Evolutionary conservation across 2,888 invertebrate genomes (phyloP).

Genomic region (Argyresthia goedartella): DNA sequence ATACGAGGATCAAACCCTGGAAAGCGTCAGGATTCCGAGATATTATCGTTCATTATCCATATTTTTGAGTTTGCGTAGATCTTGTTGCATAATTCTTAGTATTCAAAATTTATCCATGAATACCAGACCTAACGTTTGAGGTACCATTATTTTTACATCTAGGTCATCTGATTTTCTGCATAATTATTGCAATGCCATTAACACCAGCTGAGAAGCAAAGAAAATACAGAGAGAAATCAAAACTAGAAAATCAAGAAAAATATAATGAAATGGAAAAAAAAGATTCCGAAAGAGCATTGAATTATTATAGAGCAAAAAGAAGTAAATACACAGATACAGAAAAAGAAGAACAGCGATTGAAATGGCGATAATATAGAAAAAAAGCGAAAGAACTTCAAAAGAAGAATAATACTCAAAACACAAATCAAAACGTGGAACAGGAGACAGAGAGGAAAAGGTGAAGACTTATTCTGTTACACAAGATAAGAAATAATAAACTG

Average conservation of each 20-base stretch:
- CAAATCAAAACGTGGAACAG: conserved; percentile 5
- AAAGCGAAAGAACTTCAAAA: conserved; percentile 6
- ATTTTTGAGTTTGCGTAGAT: too few species aligned
- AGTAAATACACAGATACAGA: conserved; percentile 8
- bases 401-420: conserved; percentile 5
- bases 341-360: conserved; percentile 5
- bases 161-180: conserved; percentile 5
- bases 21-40: too few species aligned
- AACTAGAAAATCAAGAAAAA: conserved; percentile 10
- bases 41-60: too few species aligned
- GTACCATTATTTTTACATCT: neutral
- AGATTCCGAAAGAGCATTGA: conserved; percentile 8
- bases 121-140: too few species aligned
- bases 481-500: conserved; percentile 6
- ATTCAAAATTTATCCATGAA: too few species aligned
- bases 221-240: conserved; percentile 8
- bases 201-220: conserved; percentile 5
- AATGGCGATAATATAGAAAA: conserved; percentile 6
- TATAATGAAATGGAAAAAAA: conserved; percentile 9
- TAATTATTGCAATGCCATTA: conserved; percentile 7
- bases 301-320: conserved; percentile 9
- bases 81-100: too few species aligned
- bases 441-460: neutral
- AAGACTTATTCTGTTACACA: neutral
- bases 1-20: too few species aligned